Evolutionary conservation across 2,888 invertebrate genomes (phyloP), one percentile per base, ranked within the genome.

Genomic region (Tethea ocularis): DNA sequence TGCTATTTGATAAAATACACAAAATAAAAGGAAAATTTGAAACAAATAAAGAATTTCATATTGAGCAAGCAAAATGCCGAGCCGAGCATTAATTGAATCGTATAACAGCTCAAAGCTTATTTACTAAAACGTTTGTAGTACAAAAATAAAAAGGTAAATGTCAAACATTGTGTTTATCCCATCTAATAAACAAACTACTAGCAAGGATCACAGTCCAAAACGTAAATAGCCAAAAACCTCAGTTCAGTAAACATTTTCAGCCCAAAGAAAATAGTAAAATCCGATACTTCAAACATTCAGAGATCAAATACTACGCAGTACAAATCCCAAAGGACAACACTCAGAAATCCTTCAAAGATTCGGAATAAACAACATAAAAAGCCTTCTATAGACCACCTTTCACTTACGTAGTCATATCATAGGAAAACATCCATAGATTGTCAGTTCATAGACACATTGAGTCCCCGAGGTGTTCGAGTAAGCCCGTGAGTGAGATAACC

Each of bases 401-500:
- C 46, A 46, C 46, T 46, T 46, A n/a, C 46, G 46, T 20, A 46
- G 46, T 46, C 46, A 46, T 46, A 46, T 46, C 46, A 2, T 46
- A 20, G 46, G 46, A 20, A 20, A 46, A 20, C n/a, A 46, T 46
- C 46, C 46, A 20, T 46, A 20, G 46, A 46, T 46, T 46, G 46
- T 46, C 20, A 46, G 46, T 20, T 46, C 20, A 46, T 46, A 46
- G 46, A 46, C 46, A 46, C n/a, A 20, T 46, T 46, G 46, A 46
- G 46, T 15, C n/a, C n/a, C n/a, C n/a, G 8, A 46, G 46, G 20
- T 46, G 46, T 46, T 20, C 17, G 8, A 7, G 20, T 46, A 46
- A 46, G 46, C 46, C 20, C 46, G 6, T 15, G 17, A 20, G 46
- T n/a, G 52, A 59, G 60, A 62, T 70, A 63, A 38, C 59, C 57